A percentile compares a stretch with the other conserved stretches of the same genome.
Evolutionary conservation across 2,888 invertebrate genomes (phyloP).

Genomic region (Eupithecia dodoneata): DNA sequence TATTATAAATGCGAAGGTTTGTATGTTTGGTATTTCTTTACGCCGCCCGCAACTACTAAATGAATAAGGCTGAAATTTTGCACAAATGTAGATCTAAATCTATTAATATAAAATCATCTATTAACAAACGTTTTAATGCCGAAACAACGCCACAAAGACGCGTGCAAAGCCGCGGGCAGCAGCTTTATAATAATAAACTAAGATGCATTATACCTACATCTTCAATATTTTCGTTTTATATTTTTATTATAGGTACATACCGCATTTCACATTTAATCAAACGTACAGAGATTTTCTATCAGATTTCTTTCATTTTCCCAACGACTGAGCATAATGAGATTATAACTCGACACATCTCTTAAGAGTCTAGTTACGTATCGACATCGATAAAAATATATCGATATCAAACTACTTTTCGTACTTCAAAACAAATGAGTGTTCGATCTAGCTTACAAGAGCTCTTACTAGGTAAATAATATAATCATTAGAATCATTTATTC

Average conservation of each 20-base stretch:
- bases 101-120: too few relatives aligned
- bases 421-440: too few relatives aligned
- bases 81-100: neutral
- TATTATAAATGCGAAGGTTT: neutral
- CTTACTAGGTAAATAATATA: too few relatives aligned
- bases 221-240: neutral
- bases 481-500: too few relatives aligned
- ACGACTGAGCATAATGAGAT: slow-evolving; percentile 15
- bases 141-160: neutral
- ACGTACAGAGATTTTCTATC: slow-evolving; percentile 6
- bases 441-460: too few relatives aligned
- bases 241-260: neutral
- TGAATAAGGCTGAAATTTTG: neutral
- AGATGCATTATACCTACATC: neutral
- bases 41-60: neutral
- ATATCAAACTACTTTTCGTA: slow-evolving; percentile 6
- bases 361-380: slow-evolving; percentile 3
- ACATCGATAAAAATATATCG: slow-evolving; percentile 25
- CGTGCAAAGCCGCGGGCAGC: neutral
- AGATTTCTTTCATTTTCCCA: slow-evolving; percentile 13
- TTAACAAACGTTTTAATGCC: too few relatives aligned
- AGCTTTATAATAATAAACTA: neutral
- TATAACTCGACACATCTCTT: slow-evolving; percentile 8
- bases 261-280: neutral
- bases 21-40: neutral